Evolutionary conservation across 1,140 invertebrate genomes (phyloP), one percentile per base, ranked within the genome.

Genomic region (Hermetia illucens): DNA sequence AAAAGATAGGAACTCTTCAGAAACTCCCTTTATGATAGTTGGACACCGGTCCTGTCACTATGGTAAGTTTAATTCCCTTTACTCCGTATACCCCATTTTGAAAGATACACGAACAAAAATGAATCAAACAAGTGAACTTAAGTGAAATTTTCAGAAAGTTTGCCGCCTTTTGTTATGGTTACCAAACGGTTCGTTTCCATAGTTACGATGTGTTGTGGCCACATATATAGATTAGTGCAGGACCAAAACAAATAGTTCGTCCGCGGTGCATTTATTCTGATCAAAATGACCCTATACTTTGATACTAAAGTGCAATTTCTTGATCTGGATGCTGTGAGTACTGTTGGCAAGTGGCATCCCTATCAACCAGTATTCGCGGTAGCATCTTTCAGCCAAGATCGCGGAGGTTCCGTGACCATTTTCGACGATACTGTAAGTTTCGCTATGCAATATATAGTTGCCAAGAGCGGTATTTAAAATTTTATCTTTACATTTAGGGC

Each of bases 381-480:
- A 25, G 80, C 83, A 10, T 79, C 83, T 3, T 90, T 80, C 58
- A 82, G 79, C 48, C 81, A 88, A 61, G 83, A 88, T 41, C 80
- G 75, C 51, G 88, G 89, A 21, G 88, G 89, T 42, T 79, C 79
- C 44, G 79, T 93, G 2, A 83, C 75, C 38, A 76, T 96, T 43
- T 91, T 88, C 53, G 79, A 89, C 53, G 88, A 93, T 66, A 72
- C 77, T 56, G 83, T 86, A 65, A 64, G 66, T 60, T n/a, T 42
- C 4, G 10, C 16, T n/a, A 41, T 39, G 29, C n/a, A 9, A 27
- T 27, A 27, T 27, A 27, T 30, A 29, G 13, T 13, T 27, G 9
- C 12, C 25, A 16, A 4, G 8, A 24, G 13, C 2, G 16, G 9
- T 36, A 10, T 29, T 22, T 33, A 35, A 38, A 25, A 13, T 45